Evolutionary conservation across 1,140 invertebrate species (phyloP).

Genomic region (Probaryconus sp.): DNA sequence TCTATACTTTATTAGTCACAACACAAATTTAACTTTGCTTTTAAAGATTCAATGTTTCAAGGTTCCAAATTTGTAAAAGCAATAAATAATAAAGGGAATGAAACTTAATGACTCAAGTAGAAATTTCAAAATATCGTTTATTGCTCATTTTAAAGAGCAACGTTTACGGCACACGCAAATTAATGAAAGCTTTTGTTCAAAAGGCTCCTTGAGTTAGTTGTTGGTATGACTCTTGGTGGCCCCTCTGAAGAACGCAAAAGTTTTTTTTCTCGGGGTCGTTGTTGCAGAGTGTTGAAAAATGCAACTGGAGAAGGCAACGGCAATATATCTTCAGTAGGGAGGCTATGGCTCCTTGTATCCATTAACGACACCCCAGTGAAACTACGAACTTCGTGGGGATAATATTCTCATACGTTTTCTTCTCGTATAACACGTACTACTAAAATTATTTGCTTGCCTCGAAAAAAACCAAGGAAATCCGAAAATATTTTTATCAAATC

Average conservation of each 20-base stretch:
- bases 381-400: constrained; percentile 52
- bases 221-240: constrained; percentile 25
- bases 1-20: too few relatives aligned
- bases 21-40: too few relatives aligned
- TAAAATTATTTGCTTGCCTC: constrained; percentile 53
- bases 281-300: constrained; percentile 58
- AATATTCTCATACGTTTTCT: constrained; percentile 61
- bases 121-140: constrained; percentile 43
- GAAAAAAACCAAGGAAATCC: constrained; percentile 19
- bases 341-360: constrained; percentile 56
- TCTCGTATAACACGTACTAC: constrained; percentile 27
- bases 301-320: constrained; percentile 51
- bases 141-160: constrained; percentile 29
- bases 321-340: constrained; percentile 57
- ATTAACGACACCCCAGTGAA: constrained; percentile 63
- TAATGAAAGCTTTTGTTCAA: constrained; percentile 2
- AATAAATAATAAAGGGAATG: too few relatives aligned
- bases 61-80: too few relatives aligned
- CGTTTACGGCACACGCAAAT: constrained; percentile 12
- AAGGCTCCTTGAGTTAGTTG: constrained; percentile 12
- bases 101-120: too few relatives aligned
- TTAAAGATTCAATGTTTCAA: too few relatives aligned
- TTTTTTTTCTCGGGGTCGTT: constrained; percentile 17
- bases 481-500: too few relatives aligned
- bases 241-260: constrained; percentile 37